These are phyloP conservation scores for Tetraodon nigroviridis DNA, from an alignment of 2,113 vertebrate species.

Conservation along the genomic window DNA sequence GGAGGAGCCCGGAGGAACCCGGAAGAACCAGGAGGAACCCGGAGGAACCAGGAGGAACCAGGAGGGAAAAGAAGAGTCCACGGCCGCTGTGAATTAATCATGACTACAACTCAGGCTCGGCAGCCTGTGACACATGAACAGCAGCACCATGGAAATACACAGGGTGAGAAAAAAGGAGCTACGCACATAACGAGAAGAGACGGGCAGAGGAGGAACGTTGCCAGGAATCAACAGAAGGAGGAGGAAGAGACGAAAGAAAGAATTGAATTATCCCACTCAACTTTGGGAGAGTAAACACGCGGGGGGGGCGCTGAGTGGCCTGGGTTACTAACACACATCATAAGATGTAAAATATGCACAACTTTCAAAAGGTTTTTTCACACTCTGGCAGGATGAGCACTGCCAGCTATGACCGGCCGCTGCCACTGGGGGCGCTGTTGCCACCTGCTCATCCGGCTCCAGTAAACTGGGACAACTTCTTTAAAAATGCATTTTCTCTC, in stretches of 20 bases:
- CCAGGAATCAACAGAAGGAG: constrained; percentile 22
- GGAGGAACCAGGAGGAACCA: constrained; percentile 37
- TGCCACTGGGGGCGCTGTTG: too few species aligned
- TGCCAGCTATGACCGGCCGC: too few species aligned
- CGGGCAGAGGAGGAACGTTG: constrained; percentile 46
- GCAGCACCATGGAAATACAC: constrained; percentile 14
- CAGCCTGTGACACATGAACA: constrained; percentile 43
- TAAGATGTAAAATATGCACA: neutral
- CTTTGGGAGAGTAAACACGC: constrained; percentile 20
- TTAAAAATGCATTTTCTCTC: neutral
- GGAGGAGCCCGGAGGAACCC: constrained; percentile 31
- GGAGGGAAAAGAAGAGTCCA: constrained; percentile 31
- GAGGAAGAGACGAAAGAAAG: constrained; percentile 21
- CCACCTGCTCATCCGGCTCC: too few species aligned
- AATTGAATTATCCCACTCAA: constrained; percentile 39
- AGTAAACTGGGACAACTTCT: too few species aligned
- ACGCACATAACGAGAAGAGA: constrained; percentile 44
- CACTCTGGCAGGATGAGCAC: too few species aligned
- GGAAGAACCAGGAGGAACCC: constrained; percentile 35
- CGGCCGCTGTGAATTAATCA: constrained; percentile 57
- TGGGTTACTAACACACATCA: constrained; percentile 8
- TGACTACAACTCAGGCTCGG: constrained; percentile 29
- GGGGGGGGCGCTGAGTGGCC: neutral
- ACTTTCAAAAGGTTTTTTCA: neutral
- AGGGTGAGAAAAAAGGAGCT: constrained; percentile 6